Percentiles rank a stretch among this genome's conserved stretches.
Evolutionary conservation across 2,888 invertebrate genomes (phyloP).

Genomic region (Blomia tropicalis): DNA sequence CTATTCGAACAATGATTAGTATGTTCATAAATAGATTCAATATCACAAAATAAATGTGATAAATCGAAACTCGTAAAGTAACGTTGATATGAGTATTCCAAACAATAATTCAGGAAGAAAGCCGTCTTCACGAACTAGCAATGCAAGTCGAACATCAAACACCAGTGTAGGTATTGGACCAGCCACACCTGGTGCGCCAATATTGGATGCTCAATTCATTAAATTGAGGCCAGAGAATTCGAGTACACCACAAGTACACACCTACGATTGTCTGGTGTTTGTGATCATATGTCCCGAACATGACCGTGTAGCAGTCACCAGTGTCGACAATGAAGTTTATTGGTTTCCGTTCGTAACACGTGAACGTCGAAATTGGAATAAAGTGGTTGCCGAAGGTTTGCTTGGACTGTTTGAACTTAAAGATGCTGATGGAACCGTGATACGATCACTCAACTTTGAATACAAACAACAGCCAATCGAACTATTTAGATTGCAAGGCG

Average conservation of each 20-base stretch:
- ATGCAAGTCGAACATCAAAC: not conserved
- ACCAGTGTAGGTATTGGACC: not conserved
- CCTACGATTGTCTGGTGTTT: not conserved
- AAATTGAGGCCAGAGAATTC: not conserved
- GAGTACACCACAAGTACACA: not conserved
- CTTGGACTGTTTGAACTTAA: not conserved
- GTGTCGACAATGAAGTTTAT: not conserved
- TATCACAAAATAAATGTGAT: too few species aligned
- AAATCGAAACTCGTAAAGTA: too few species aligned
- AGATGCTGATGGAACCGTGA: not conserved
- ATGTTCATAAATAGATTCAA: too few species aligned
- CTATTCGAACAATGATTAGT: too few species aligned
- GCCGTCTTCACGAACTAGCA: not conserved
- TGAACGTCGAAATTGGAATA: not conserved
- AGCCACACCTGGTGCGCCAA: not conserved
- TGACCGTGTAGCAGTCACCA: not conserved
- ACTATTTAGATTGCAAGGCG: not conserved
- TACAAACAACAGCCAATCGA: not conserved
- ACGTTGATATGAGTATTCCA: too few species aligned
- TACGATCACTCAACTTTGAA: not conserved
- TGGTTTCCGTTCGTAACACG: slow-evolving; percentile 4
- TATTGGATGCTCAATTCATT: not conserved
- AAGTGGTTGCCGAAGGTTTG: not conserved
- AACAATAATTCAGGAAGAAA: too few species aligned
- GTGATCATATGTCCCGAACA: not conserved